Base-by-base conservation (phyloP, 1,140 invertebrate genomes). In the Apolygus lucorum region DNA sequence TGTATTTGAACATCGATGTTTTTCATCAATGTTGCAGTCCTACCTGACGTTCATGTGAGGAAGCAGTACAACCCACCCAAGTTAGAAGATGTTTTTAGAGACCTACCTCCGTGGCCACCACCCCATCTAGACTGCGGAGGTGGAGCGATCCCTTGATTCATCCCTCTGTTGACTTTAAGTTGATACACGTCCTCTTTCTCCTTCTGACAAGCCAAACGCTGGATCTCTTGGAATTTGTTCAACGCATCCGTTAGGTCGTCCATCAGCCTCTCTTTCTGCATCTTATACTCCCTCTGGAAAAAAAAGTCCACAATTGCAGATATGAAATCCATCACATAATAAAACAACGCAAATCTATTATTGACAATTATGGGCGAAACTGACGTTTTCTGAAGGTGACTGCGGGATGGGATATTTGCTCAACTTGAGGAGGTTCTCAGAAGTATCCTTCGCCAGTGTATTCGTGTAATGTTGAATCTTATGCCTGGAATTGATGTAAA, bases 381-480 rank as follows among this genome's bases (percentile, higher is more conserved):
- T 74, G 72, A 82, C 81, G 75, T 82, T 78, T 73, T 90, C 87
- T 21, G 82, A 82, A 52, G 76, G 74, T 34, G 71, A 71, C 71
- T 74, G 69, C 21, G 79, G 76, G 17, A 64, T 2, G 84, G 83
- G 68, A 90, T 77, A 70, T 83, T 82, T 76, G 84, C 84, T 59
- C 68, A 96, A 79, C 69, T 92, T 88, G 81, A 93, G 93, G 62
- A 98, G 82, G 77, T 91, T 86, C 63, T 87, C 84, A 77, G 88
- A 94, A 13, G 96, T 99, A 77, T 98, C 95, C 78, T 96, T 95
- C 0, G 92, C 94, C 73, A 99, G 79, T 74, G 95, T 92, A 76
- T 97, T 91, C 1, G 95, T 98, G 77, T 97, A 96, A 78, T 96
- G 93, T 78, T 95, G 93, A 75, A 96, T 90, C 78, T 95, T 89